These are phyloP conservation scores for Cerastoderma edule DNA, from an alignment of 2,888 invertebrate genomes.

Conservation along the genomic window DNA sequence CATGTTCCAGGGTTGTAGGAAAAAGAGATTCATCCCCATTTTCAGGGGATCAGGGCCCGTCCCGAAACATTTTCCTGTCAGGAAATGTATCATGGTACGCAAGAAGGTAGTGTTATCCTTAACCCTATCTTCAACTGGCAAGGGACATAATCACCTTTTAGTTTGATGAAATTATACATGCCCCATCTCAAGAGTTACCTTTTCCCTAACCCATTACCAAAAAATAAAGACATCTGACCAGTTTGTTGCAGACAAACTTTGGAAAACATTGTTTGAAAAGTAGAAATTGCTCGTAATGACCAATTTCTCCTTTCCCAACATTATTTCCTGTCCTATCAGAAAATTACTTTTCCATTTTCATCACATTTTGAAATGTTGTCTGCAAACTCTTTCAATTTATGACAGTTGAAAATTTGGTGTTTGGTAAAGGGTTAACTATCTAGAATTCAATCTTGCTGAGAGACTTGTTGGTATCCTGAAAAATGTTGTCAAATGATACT, in stretches of 20 bases:
- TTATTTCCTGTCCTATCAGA: too few relatives aligned
- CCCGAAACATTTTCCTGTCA: not conserved
- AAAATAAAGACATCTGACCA: not conserved
- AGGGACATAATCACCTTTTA: conserved; percentile 2
- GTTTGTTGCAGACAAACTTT: not conserved
- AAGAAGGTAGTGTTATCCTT: conserved; percentile 6
- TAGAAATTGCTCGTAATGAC: not conserved
- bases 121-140: not conserved
- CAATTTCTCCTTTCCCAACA: conserved; percentile 7
- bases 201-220: not conserved
- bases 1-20: conserved; percentile 2
- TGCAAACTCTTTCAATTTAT: too few relatives aligned
- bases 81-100: conserved; percentile 5
- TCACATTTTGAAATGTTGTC: too few relatives aligned
- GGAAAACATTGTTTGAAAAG: not conserved
- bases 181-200: not conserved
- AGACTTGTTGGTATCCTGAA: too few relatives aligned
- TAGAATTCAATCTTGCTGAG: too few relatives aligned
- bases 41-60: not conserved
- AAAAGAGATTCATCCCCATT: not conserved
- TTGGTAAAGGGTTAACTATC: too few relatives aligned
- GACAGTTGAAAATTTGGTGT: too few relatives aligned
- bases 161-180: not conserved
- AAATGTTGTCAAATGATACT: too few relatives aligned
- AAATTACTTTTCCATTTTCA: conserved; percentile 7